Percentiles rank a stretch among this genome's conserved stretches.
phyloP scores from a whole-genome alignment of 2,888 invertebrate genomes.

The Papilio elwesi region DNA sequence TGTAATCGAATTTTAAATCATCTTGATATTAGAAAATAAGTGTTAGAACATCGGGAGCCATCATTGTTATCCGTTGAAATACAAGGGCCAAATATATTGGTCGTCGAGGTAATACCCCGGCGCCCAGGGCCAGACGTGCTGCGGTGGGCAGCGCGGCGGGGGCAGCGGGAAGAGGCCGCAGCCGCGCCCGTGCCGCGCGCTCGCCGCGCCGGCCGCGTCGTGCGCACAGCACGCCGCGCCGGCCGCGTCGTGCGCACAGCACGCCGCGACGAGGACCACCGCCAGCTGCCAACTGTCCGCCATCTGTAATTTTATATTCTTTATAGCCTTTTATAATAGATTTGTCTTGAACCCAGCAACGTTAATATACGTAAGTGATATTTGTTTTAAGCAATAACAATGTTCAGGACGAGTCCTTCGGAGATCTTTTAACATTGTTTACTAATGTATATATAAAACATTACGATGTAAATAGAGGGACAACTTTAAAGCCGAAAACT shows the following conservation, averaged over 20 bases:
- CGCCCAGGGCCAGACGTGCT: constrained; percentile 62
- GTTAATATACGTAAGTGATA: neutral
- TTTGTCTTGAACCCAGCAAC: neutral
- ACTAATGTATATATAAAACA: too few relatives aligned
- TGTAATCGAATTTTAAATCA: too few relatives aligned
- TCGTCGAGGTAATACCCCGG: constrained; percentile 61
- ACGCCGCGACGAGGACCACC: neutral
- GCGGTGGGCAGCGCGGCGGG: constrained; percentile 29
- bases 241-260: too few relatives aligned
- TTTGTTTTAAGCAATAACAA: neutral
- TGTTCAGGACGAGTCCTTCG: too few relatives aligned
- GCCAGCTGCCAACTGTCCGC: neutral
- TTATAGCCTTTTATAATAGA: neutral
- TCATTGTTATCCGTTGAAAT: constrained; percentile 50
- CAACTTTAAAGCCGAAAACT: neutral
- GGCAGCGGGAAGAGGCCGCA: neutral
- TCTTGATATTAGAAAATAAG: too few relatives aligned
- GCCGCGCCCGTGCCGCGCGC: neutral
- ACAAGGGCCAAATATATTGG: constrained; percentile 56
- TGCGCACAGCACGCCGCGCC: neutral
- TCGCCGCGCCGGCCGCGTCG: neutral
- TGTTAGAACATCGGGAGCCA: too few relatives aligned
- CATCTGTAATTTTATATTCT: neutral
- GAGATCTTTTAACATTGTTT: too few relatives aligned
- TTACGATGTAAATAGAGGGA: too few relatives aligned